phyloP scores from a whole-genome alignment of 35 echinoderm and acorn worm genomes.

The Holothuria glaberrima region DNA sequence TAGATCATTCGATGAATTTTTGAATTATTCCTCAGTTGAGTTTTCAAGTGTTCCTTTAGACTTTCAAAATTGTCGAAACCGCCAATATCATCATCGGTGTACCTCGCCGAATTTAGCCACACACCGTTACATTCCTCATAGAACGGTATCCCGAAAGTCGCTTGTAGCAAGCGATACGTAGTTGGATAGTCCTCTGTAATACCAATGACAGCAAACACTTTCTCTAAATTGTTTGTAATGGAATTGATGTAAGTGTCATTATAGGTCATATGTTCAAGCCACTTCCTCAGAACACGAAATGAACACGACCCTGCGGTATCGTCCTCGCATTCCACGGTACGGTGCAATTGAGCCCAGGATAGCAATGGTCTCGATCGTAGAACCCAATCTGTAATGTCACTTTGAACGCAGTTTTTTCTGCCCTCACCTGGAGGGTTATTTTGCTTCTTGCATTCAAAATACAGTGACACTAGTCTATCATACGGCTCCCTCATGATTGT shows the following conservation, averaged over 20 bases:
- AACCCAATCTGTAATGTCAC: not conserved
- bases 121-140: not conserved
- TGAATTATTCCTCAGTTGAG: not conserved
- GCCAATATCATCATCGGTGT: not conserved
- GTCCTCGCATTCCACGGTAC: not conserved
- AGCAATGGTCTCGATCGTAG: not conserved
- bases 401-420: not conserved
- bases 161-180: not conserved
- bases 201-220: not conserved
- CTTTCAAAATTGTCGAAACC: not conserved
- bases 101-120: not conserved
- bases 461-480: not conserved
- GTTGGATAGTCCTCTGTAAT: not conserved
- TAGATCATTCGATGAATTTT: not conserved
- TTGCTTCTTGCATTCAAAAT: constrained; percentile 13
- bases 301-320: not conserved
- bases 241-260: not conserved
- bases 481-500: not conserved
- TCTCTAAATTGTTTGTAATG: not conserved
- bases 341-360: not conserved
- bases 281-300: not conserved
- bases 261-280: not conserved
- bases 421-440: not conserved
- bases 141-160: not conserved
- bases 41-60: not conserved